Evolutionary conservation across 2,797 vertebrate genomes (phyloP).

Genomic region (Menidia menidia): DNA sequence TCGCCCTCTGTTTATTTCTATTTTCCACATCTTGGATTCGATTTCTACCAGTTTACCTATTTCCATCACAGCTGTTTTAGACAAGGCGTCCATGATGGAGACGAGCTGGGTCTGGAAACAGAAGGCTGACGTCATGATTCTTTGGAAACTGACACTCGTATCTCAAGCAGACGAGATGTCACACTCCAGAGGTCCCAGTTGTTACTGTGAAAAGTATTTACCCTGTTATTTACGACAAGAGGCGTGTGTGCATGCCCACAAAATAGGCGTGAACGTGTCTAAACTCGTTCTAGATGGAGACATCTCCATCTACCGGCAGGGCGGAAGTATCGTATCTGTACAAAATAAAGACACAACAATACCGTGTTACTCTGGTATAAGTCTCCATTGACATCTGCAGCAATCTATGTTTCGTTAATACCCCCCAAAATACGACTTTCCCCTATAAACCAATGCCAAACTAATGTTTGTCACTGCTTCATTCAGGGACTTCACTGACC

Average conservation of each 20-base stretch:
- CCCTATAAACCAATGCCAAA: too few relatives aligned
- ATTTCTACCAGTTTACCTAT: slow-evolving; percentile 83
- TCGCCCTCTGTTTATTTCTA: slow-evolving; percentile 80
- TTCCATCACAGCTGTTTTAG: slow-evolving; percentile 80
- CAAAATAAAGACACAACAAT: background rate
- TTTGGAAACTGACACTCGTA: background rate
- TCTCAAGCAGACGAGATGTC: background rate
- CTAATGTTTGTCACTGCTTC: too few relatives aligned
- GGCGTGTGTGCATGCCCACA: slow-evolving; percentile 14
- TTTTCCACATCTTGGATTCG: slow-evolving; percentile 80
- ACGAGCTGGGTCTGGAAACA: slow-evolving; percentile 81
- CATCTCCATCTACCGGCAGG: slow-evolving; percentile 56
- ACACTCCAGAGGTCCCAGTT: background rate
- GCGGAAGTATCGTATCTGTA: slow-evolving; percentile 38
- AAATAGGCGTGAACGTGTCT: slow-evolving; percentile 3
- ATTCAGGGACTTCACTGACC: slow-evolving; percentile 34
- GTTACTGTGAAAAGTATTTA: slow-evolving; percentile 17
- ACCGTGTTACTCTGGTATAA: background rate
- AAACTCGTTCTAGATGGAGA: background rate
- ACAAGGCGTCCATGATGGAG: slow-evolving; percentile 82
- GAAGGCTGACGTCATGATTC: slow-evolving; percentile 74
- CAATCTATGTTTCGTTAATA: too few relatives aligned
- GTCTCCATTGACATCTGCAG: accelerated
- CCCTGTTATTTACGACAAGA: background rate
- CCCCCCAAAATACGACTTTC: too few relatives aligned